Percentiles rank a stretch among this genome's conserved stretches.
Conservation (phyloP, 1,140 invertebrate genomes). For the Drosophila mayri region DNA sequence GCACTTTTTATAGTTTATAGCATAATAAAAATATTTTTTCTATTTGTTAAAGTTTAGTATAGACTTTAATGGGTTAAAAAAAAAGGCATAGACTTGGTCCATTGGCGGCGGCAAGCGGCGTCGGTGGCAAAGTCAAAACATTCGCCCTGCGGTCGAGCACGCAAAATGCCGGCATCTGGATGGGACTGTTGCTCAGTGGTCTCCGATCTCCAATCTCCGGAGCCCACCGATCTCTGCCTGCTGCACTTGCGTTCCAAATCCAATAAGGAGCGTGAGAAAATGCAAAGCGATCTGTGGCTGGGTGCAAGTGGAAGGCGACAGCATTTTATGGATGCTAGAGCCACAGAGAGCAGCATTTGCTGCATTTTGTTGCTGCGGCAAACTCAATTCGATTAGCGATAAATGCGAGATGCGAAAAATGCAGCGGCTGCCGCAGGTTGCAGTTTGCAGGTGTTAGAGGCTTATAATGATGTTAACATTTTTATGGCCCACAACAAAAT, state of each 20-base stretch:
- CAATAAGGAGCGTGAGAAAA: conserved; percentile 83
- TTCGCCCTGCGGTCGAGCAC: conserved; percentile 75
- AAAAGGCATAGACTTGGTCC: conserved; percentile 31
- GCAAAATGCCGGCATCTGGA: conserved; percentile 59
- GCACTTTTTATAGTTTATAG: neutral
- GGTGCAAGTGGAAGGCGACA: conserved; percentile 46
- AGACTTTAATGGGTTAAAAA: conserved; percentile 27
- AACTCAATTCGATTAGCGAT: conserved; percentile 76
- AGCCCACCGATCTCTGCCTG: conserved; percentile 4
- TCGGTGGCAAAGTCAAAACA: conserved; percentile 77
- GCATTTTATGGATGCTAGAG: conserved; percentile 73
- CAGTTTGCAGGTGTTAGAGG: conserved; percentile 72
- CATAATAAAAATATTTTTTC: neutral
- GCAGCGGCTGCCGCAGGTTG: conserved; percentile 43
- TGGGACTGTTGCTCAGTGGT: conserved; percentile 40
- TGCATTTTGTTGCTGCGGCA: conserved; percentile 38
- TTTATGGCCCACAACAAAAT: conserved; percentile 78
- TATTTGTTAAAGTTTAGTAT: neutral
- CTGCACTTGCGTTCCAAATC: conserved; percentile 71
- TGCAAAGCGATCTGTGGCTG: conserved; percentile 70
- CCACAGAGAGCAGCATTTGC: conserved; percentile 35
- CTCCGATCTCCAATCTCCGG: conserved; percentile 13
- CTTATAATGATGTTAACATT: conserved; percentile 83
- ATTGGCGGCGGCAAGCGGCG: conserved; percentile 58
- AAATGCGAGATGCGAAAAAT: conserved; percentile 76